These are phyloP conservation scores for Amblyopsis rosae DNA, from an alignment of 2,113 vertebrate species.

Conservation along the genomic window DNA sequence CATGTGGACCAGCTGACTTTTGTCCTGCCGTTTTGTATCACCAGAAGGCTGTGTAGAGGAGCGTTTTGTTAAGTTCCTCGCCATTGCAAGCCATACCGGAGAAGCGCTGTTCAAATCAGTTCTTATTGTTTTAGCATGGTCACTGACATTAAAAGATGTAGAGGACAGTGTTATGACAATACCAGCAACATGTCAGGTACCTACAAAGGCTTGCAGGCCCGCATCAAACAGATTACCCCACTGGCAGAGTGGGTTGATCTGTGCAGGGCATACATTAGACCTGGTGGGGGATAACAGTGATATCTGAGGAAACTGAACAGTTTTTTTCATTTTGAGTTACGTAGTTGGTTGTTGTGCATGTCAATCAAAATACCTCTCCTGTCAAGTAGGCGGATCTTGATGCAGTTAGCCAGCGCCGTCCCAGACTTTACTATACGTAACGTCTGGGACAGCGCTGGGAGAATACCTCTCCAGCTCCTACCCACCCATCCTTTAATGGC, in stretches of 20 bases:
- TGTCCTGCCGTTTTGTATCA: conserved; percentile 12
- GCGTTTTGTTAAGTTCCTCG: neutral
- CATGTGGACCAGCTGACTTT: conserved; percentile 29
- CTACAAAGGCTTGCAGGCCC: conserved; percentile 15
- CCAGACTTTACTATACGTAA: no score
- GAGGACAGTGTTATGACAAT: conserved; percentile 21
- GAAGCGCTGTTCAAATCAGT: conserved; percentile 1
- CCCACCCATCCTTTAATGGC: no score
- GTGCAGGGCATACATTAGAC: neutral
- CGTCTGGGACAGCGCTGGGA: no score
- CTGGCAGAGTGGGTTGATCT: neutral
- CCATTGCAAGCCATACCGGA: neutral
- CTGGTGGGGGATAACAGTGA: no score
- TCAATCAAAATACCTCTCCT: no score
- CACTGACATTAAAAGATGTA: conserved; percentile 1
- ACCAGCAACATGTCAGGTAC: conserved; percentile 19
- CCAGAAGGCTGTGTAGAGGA: conserved; percentile 10
- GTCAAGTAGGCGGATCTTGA: no score
- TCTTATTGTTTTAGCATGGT: conserved; percentile 3
- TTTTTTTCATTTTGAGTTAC: no score
- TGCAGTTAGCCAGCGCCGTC: no score
- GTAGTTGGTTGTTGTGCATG: no score
- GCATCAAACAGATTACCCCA: conserved; percentile 14
- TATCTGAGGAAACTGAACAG: no score
- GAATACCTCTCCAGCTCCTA: no score